Conservation (phyloP, 2,797 vertebrate genomes). For the Danio kyathit region DNA sequence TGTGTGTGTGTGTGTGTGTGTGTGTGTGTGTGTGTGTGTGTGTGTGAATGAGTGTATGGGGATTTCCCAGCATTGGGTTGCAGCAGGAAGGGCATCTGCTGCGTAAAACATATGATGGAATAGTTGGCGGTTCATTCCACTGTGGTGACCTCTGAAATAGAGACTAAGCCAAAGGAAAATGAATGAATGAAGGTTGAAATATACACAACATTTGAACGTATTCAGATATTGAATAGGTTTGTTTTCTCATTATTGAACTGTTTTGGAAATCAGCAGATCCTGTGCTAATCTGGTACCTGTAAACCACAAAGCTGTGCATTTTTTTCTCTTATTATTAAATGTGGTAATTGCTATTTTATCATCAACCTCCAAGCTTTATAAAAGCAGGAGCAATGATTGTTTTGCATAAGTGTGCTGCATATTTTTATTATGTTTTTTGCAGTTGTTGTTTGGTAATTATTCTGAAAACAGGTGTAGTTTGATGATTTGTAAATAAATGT, state of each 20-base stretch:
- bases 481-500: not conserved
- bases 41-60: no score
- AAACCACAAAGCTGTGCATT: conserved; percentile 2
- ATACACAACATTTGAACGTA: no score
- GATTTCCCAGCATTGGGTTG: no score
- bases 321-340: conserved; percentile 14
- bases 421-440: conserved; percentile 12
- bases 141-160: no score
- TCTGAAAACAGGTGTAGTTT: not conserved
- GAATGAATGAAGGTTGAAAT: no score
- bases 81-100: no score
- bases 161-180: no score
- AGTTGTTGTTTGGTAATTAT: not conserved
- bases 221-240: no score
- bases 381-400: conserved; percentile 32
- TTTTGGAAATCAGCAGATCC: conserved; percentile 25
- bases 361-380: conserved; percentile 6
- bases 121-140: no score
- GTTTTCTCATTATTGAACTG: conserved; percentile 17
- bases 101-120: no score
- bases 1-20: no score
- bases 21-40: no score
- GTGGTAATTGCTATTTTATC: conserved; percentile 40
- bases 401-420: conserved; percentile 26
- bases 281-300: not conserved